Evolutionary conservation across 2,888 invertebrate species (phyloP), one percentile per base, ranked within the genome.

Genomic region (Cynaeus angustus): DNA sequence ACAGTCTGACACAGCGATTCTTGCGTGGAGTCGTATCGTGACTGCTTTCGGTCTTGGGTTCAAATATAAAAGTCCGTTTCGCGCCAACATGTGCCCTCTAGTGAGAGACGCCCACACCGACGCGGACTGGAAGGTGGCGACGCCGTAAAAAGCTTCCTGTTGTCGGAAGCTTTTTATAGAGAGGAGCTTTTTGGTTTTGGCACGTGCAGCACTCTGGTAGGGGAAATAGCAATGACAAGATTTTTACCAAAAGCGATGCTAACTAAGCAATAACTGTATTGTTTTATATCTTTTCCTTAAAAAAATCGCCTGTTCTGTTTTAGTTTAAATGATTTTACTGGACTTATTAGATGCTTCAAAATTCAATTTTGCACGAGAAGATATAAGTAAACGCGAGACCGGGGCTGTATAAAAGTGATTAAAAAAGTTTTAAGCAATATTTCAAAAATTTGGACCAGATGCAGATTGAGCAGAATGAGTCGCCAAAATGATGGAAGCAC

Each of bases 11-110:
- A 58, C 70, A 46, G 50, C 58, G 56, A 64, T 62, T 52, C 70
- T 48, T 56, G 62, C 26, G 64, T 50, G 56, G 21, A 56, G 70
- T 70, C 64, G 70, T 67, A 55, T 37, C 55, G 64, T 43, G 66
- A 70, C 70, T 70, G 70, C 67, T 45, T 67, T 66, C 64, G 38
- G 38, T 56, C 30, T 67, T 64, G 9, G 13, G 66, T 70, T 70
- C 64, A 55, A 70, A 70, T 66, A 41, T 16, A 43, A 58, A 55
- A 16, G 50, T 33, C 12, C 12, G 26, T 56, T 70, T 70, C 70
- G 70, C 70, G 67, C 70, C 67, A 64, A 14, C 33, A 55, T 14
- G 56, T 45, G 70, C 61, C 70, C 66, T 70, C 70, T 70, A 13
- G 21, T 38, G 67, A 21, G 16, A 21, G 58, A 58, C 66, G 66